Evolutionary conservation across 2,888 invertebrate genomes (phyloP).

Genomic region (Crematogaster levior): DNA sequence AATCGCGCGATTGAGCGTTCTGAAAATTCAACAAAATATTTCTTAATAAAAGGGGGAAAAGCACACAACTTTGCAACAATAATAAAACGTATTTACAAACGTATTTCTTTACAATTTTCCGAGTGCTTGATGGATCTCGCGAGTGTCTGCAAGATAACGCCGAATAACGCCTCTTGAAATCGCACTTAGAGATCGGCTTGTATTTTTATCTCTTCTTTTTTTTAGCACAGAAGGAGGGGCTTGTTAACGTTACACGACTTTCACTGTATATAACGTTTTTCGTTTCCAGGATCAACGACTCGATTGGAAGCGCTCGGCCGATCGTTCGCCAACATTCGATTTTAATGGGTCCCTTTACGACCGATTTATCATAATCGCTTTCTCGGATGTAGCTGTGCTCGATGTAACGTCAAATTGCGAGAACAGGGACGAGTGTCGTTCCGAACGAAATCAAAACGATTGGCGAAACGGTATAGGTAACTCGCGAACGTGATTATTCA

Average conservation of each 20-base stretch:
- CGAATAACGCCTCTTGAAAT: background rate
- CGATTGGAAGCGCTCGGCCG: conserved; percentile 31
- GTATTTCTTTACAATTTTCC: background rate
- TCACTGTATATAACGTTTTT: conserved; percentile 20
- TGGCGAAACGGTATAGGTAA: background rate
- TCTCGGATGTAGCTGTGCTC: background rate
- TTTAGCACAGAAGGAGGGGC: background rate
- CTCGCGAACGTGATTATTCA: background rate
- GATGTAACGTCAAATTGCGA: background rate
- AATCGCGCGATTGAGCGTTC: background rate
- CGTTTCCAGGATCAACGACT: conserved; percentile 35
- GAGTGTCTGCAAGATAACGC: background rate
- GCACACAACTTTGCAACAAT: background rate
- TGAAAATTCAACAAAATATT: background rate
- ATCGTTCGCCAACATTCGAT: background rate
- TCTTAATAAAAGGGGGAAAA: too few species aligned
- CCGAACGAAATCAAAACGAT: background rate
- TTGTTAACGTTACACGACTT: conserved; percentile 33
- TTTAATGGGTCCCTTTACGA: background rate
- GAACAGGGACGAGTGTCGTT: background rate
- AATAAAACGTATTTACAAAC: background rate
- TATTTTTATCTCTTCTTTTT: conserved; percentile 6
- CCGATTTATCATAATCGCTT: conserved; percentile 17
- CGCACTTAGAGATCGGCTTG: background rate
- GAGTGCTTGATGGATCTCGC: background rate